Evolutionary conservation across 2,113 vertebrate species (phyloP).

Genomic region (Corythornis vintsioides): DNA sequence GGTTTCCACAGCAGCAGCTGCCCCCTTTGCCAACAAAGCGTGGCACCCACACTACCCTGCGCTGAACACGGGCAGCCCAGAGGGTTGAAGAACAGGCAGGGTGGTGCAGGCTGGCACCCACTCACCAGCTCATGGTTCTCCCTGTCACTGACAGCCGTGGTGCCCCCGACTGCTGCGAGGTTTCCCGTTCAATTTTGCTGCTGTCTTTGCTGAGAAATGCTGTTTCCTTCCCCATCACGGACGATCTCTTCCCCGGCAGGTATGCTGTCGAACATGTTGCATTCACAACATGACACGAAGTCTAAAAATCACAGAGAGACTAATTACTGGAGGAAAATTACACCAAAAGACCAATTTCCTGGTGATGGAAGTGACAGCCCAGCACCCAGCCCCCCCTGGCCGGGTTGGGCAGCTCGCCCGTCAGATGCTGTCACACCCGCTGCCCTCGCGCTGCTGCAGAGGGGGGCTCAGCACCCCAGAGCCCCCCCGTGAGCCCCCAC

Average conservation of each 20-base stretch:
- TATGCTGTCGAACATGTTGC: constrained; percentile 74
- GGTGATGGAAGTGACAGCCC: constrained; percentile 73
- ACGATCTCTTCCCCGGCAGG: constrained; percentile 70
- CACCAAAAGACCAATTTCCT: constrained; percentile 65
- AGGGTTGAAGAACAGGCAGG: background rate
- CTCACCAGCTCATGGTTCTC: background rate
- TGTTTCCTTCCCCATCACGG: constrained; percentile 55
- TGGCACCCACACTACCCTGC: background rate
- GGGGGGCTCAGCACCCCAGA: background rate
- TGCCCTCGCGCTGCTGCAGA: background rate
- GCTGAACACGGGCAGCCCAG: background rate
- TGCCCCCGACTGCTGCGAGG: background rate
- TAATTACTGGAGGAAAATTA: constrained; percentile 79
- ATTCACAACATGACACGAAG: constrained; percentile 74
- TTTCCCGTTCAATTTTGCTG: constrained; percentile 23
- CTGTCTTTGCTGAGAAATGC: constrained; percentile 61
- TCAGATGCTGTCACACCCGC: background rate
- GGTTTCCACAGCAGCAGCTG: rapidly evolving
- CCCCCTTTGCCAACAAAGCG: rapidly evolving
- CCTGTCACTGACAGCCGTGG: background rate
- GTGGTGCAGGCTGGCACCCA: rapidly evolving
- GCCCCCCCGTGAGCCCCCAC: background rate
- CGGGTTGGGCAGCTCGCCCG: constrained; percentile 38
- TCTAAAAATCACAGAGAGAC: constrained; percentile 81
- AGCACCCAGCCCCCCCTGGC: constrained; percentile 63